Evolutionary conservation across 2,113 vertebrate genomes (phyloP).

Genomic region (Peromyscus maniculatus): DNA sequence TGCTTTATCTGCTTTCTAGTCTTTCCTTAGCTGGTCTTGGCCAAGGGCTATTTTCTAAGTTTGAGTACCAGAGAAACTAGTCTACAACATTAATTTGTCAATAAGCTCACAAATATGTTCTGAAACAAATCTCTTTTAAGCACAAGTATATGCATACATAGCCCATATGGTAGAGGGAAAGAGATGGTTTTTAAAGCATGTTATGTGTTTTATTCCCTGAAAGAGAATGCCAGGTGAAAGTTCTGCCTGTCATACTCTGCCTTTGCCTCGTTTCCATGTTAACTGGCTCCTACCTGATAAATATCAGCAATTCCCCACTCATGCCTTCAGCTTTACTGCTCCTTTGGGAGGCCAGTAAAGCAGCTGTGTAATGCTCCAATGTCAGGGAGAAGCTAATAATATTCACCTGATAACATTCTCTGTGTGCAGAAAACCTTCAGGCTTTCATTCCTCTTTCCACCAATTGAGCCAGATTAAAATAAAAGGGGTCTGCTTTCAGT

Average conservation of each 20-base stretch:
- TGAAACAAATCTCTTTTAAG: conserved; percentile 8
- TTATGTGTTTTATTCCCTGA: not conserved
- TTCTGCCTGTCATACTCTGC: not conserved
- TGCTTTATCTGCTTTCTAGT: not conserved
- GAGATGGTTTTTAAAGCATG: conserved; percentile 12
- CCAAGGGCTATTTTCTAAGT: conserved; percentile 38
- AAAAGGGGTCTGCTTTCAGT: not conserved
- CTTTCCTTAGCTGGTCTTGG: not conserved
- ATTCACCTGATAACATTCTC: not conserved
- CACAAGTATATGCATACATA: not conserved
- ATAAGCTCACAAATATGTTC: conserved; percentile 10
- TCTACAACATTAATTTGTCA: not conserved
- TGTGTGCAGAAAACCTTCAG: not conserved
- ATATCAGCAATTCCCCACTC: conserved; percentile 47
- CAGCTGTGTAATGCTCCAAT: conserved; percentile 37
- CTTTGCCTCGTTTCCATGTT: conserved; percentile 56
- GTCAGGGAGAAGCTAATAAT: conserved; percentile 41
- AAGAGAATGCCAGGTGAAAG: conserved; percentile 42
- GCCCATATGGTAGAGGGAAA: not conserved
- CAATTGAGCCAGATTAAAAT: conserved; percentile 31
- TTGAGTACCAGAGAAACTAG: not conserved
- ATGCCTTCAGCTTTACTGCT: conserved; percentile 32
- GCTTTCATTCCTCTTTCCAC: not conserved
- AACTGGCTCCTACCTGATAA: conserved; percentile 28
- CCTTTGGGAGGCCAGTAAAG: conserved; percentile 34